Conservation (phyloP, 2,888 invertebrate species). For the Cosmorhoe ocellata region DNA sequence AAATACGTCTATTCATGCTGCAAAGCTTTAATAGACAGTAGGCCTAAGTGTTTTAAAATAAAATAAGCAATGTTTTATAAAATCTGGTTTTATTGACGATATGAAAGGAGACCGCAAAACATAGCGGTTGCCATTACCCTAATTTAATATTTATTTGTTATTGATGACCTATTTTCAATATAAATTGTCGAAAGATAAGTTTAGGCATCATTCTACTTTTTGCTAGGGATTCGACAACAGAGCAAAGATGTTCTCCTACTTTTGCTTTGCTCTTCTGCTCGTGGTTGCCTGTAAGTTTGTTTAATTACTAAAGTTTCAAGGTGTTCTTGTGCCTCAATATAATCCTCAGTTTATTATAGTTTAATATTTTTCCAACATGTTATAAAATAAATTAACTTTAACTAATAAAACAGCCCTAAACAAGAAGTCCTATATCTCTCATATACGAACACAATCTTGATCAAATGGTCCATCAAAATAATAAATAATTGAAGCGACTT, state of each 20-base stretch:
- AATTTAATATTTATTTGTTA: constrained; percentile 28
- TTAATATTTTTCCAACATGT: no score
- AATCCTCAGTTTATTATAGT: no score
- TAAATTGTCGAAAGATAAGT: constrained; percentile 31
- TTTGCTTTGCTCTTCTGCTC: constrained; percentile 35
- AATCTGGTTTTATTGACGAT: constrained; percentile 7
- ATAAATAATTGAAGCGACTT: no score
- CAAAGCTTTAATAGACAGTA: constrained; percentile 4
- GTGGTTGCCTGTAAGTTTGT: constrained; percentile 43
- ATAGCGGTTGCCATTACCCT: constrained; percentile 18
- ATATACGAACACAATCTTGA: no score
- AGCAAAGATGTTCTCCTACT: constrained; percentile 40
- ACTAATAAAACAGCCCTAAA: no score
- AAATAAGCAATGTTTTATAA: constrained; percentile 11
- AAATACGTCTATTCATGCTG: not conserved
- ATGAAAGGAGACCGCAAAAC: constrained; percentile 33
- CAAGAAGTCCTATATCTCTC: no score
- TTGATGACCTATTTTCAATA: constrained; percentile 41
- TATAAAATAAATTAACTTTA: no score
- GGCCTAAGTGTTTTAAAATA: constrained; percentile 7
- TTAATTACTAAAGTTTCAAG: no score
- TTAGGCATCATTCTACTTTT: constrained; percentile 31
- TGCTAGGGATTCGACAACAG: constrained; percentile 8
- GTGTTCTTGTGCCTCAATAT: no score
- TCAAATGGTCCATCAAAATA: no score